phyloP scores from a whole-genome alignment of 2,797 vertebrate species.

The Bucorvus abyssinicus region DNA sequence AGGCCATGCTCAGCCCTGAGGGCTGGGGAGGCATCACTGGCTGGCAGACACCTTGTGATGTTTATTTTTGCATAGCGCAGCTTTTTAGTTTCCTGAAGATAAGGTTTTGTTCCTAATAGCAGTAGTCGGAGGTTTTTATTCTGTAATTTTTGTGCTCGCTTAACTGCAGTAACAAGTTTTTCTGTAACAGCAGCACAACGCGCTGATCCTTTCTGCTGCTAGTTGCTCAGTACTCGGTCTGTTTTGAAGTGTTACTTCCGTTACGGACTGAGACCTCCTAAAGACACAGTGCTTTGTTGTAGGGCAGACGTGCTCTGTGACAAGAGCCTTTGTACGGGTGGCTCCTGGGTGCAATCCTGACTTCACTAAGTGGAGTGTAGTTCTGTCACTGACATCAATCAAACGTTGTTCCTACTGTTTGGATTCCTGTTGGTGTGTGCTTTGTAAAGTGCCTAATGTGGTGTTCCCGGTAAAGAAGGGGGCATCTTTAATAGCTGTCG shows the following conservation, averaged over 20 bases:
- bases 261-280: background rate
- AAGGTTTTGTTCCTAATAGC: background rate
- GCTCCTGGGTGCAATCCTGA: background rate
- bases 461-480: background rate
- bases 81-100: background rate
- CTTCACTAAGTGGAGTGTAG: background rate
- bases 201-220: background rate
- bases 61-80: background rate
- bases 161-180: background rate
- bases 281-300: background rate
- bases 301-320: background rate
- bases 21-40: background rate
- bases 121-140: background rate
- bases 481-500: background rate
- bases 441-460: background rate
- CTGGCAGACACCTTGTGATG: background rate
- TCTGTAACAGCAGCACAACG: background rate
- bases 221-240: rapidly evolving
- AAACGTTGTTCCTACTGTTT: background rate
- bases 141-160: background rate
- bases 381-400: background rate
- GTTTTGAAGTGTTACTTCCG: background rate
- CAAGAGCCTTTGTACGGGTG: background rate
- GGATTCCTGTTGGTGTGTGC: background rate
- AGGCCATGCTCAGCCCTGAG: background rate